A percentile compares a stretch with the other conserved stretches of the same genome.
Conservation (phyloP, 2,888 invertebrate species). For the Caenorhabditis sulstoni region DNA sequence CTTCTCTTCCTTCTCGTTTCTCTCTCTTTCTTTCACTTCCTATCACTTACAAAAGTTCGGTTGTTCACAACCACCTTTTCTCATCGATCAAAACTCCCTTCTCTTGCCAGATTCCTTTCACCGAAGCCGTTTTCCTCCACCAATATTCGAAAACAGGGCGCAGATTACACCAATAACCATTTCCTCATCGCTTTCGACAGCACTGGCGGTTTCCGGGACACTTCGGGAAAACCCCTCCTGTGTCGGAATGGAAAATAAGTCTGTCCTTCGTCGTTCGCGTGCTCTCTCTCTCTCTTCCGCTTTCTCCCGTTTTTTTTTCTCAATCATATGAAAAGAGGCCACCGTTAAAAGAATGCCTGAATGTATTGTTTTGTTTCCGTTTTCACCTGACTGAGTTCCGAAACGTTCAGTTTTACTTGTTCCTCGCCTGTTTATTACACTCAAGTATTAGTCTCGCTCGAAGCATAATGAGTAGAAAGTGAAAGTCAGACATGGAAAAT, state of each 20-base stretch:
- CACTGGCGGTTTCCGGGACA: conserved; percentile 28
- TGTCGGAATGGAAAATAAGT: conserved; percentile 2
- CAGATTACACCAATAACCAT: conserved; percentile 15
- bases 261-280: conserved; percentile 18
- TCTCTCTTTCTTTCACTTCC: conserved; percentile 19
- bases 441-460: conserved; percentile 17
- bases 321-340: conserved; percentile 12
- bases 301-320: conserved; percentile 10
- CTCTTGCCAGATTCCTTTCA: conserved; percentile 18
- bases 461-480: background rate
- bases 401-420: conserved; percentile 30
- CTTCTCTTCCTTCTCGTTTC: background rate
- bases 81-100: conserved; percentile 15
- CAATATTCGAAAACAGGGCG: background rate
- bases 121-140: no score
- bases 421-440: conserved; percentile 13
- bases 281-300: conserved; percentile 20
- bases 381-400: conserved; percentile 52
- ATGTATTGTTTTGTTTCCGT: conserved; percentile 34
- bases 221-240: background rate
- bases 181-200: conserved; percentile 2
- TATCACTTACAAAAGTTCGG: conserved; percentile 54
- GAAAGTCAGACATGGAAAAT: background rate
- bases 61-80: conserved; percentile 26
- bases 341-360: conserved; percentile 21